These are phyloP conservation scores for Triplophysa tibetana DNA, from an alignment of 2,113 vertebrate species.

Conservation along the genomic window DNA sequence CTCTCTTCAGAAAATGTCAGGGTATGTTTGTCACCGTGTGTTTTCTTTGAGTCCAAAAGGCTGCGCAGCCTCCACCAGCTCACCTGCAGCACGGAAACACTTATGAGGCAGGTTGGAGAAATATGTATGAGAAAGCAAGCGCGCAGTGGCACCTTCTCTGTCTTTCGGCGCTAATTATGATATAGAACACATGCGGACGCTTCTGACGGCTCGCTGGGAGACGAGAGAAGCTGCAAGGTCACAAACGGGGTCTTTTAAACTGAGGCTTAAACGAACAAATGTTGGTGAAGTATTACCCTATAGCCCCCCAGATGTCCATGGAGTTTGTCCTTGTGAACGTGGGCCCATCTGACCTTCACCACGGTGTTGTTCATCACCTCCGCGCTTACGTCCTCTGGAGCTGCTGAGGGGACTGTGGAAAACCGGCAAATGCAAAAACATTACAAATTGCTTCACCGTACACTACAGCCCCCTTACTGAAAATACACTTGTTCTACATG, in stretches of 20 bases:
- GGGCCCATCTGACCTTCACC: slow-evolving; percentile 85
- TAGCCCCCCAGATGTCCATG: slow-evolving; percentile 92
- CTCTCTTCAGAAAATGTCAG: slow-evolving; percentile 81
- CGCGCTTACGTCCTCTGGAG: slow-evolving; percentile 81
- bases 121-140: slow-evolving; percentile 6
- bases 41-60: slow-evolving; percentile 78
- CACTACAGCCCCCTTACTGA: slow-evolving; percentile 7
- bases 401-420: slow-evolving; percentile 84
- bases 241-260: slow-evolving; percentile 55
- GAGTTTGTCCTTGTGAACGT: slow-evolving; percentile 87
- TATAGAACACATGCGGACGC: background rate
- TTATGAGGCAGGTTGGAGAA: background rate
- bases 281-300: slow-evolving; percentile 81
- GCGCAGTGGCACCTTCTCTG: background rate
- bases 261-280: slow-evolving; percentile 59
- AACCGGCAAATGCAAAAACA: slow-evolving; percentile 53
- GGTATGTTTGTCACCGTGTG: slow-evolving; percentile 78
- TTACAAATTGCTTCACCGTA: slow-evolving; percentile 22
- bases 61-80: slow-evolving; percentile 90
- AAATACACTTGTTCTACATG: slow-evolving; percentile 29
- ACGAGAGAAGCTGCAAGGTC: slow-evolving; percentile 18
- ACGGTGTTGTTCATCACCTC: slow-evolving; percentile 85
- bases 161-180: background rate
- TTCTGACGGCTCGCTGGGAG: slow-evolving; percentile 45
- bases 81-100: slow-evolving; percentile 71